Base-by-base conservation (phyloP, 2,888 invertebrate species). In the Hydraecia micacea region DNA sequence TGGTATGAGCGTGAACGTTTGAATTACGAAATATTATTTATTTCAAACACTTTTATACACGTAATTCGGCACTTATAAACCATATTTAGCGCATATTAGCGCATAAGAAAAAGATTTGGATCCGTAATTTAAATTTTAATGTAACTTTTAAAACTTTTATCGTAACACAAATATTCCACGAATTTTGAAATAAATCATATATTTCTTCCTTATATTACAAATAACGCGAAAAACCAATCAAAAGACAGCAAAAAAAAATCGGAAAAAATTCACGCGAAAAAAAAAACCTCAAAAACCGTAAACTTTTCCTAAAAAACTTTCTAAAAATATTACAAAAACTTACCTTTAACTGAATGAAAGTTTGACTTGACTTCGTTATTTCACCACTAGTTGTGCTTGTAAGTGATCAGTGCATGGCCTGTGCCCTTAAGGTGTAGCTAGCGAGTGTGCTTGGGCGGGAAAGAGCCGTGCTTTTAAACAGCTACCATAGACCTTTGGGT, bases 371-470 rank as follows among this genome's bases (percentile, higher is more conserved):
- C n/a, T 68, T 62, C 84, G 84, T 15, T 77, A 52, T 39, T 42
- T 28, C 77, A 86, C 69, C 67, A 87, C 85, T 73, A 67, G 72
- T 21, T 72, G 28, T 73, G 39, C 69, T 66, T n/a, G 32, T 67
- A 63, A 55, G 62, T 76, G 80, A 84, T 86, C 80, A 90, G 91
- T 87, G 92, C 91, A 91, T 92, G 89, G 89, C 89, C 87, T 86
- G 81, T 86, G 87, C 90, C 84, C 87, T 85, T 87, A 88, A 87
- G 87, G 88, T 89, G 86, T 87, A 88, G 91, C 86, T 88, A 83
- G 90, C 84, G 91, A 96, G 91, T 96, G 96, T 93, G 95, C 93
- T 93, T 90, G 91, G 94, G 93, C 94, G 95, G 93, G 90, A 92
- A 90, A 90, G 77, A 87, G 92, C 85, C 91, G 91, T 83, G 94